phyloP scores from a whole-genome alignment of 30 jellyfish, hydroid and myxozoan species.

The Nemopilema nomurai region DNA sequence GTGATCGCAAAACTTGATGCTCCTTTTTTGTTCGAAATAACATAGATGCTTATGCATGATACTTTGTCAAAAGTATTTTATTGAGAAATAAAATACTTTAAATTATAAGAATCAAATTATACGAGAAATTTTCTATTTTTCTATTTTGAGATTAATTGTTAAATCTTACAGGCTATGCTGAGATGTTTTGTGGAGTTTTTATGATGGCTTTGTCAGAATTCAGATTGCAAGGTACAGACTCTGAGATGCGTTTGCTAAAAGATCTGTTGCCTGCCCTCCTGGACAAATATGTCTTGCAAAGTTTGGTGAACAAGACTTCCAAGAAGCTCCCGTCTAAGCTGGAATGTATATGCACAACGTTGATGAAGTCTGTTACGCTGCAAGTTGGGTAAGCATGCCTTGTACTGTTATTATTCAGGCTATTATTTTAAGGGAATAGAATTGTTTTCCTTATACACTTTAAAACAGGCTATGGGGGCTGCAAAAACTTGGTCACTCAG shows the following conservation, averaged over 20 bases:
- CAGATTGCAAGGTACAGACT: slow-evolving; percentile 4
- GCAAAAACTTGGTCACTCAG: too few species aligned
- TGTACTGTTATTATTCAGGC: not conserved
- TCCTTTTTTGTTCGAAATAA: too few species aligned
- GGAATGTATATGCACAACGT: slow-evolving; percentile 12
- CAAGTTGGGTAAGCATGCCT: slow-evolving; percentile 43
- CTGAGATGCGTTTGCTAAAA: slow-evolving; percentile 1
- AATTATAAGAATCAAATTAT: too few species aligned
- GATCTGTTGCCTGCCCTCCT: slow-evolving; percentile 28
- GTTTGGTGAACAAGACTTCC: not conserved
- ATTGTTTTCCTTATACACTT: too few species aligned
- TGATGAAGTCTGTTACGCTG: slow-evolving; percentile 30
- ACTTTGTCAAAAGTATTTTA: too few species aligned
- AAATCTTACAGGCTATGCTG: slow-evolving; percentile 21
- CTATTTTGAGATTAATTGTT: not conserved
- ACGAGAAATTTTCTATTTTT: too few species aligned
- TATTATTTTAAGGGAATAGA: too few species aligned
- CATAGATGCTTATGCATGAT: too few species aligned
- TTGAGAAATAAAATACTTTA: too few species aligned
- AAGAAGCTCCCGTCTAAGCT: slow-evolving; percentile 4
- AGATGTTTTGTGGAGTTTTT: slow-evolving; percentile 6
- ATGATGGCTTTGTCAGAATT: slow-evolving; percentile 34
- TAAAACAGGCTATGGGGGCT: too few species aligned
- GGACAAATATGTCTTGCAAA: slow-evolving; percentile 17
- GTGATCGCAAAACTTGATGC: too few species aligned